Base-by-base conservation (phyloP, 2,797 vertebrate species). In the Urocyon cinereoargenteus region DNA sequence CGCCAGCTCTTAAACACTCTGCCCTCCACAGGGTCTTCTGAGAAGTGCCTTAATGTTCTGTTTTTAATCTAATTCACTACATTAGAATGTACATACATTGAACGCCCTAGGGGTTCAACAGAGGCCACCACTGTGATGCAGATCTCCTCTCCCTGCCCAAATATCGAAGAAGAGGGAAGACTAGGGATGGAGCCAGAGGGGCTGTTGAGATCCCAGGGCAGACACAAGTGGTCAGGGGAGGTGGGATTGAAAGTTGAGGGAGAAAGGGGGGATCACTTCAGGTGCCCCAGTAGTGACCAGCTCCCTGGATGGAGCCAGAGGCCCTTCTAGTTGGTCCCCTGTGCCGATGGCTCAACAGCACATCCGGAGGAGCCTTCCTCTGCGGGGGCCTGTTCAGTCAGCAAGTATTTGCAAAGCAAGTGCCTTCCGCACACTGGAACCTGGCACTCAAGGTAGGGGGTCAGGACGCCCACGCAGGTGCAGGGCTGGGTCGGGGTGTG, bases 311-410 rank as follows among this genome's bases (percentile, higher is more conserved):
- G 4, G 36, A 62, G 18, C 40, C 6, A 1, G 55, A 77, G 66
- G 61, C 19, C 61, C 21, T 49, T 18, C 72, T 15, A 4, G 7
- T 59, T 18, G 18, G 61, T 22, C 21, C 40, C 8, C 28, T 45
- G 7, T 8, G 10, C 13, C 40, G 8, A 5, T 0, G 9, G 5
- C 2, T 15, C 51, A 34, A 26, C 2, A 24, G 31, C 36, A 34
- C 57, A 15, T 24, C 2, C 4, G 26, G 40, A 28, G 19, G 59
- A 64, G 13, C 21, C 51, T 55, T 9, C 21, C 24, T 51, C 78
- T 16, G 59, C 4, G 24, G 24, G n/a, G 22, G 66, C 7, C 77
- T 26, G 36, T 15, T 40, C 6, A 10, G 2, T 28, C 82, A 21
- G 4, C 24, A 51, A 61, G 0, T 4, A 31, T 10, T 49, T 70